These are phyloP conservation scores for Betta splendens DNA, from an alignment of 2,797 vertebrate species.

Conservation along the genomic window DNA sequence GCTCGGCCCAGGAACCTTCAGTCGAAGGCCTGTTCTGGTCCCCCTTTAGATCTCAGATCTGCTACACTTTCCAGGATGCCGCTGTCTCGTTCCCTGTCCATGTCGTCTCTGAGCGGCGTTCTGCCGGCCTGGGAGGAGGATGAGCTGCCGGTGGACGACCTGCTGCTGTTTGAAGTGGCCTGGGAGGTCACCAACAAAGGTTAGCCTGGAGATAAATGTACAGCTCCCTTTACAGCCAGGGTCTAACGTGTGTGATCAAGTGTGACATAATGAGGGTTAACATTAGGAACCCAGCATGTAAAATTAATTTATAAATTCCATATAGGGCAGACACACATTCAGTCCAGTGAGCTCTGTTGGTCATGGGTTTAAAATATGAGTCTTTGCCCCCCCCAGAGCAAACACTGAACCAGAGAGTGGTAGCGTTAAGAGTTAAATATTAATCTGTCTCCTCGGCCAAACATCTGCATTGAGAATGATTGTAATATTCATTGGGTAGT, in stretches of 20 bases:
- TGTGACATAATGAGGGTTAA: not conserved
- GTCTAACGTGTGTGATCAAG: not conserved
- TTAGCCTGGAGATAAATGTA: slow-evolving; percentile 58
- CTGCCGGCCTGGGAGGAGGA: slow-evolving; percentile 90
- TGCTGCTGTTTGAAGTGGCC: slow-evolving; percentile 93
- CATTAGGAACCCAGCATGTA: too few relatives aligned
- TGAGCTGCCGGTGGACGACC: slow-evolving; percentile 87
- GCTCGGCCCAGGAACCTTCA: slow-evolving; percentile 23
- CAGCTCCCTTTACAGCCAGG: not conserved
- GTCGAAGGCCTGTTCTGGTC: slow-evolving; percentile 8
- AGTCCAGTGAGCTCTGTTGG: not conserved
- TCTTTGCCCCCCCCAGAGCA: slow-evolving; percentile 50
- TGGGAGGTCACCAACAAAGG: slow-evolving; percentile 99
- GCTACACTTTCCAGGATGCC: slow-evolving; percentile 78
- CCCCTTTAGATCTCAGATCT: not conserved
- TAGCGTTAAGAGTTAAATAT: slow-evolving; percentile 73
- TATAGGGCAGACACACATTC: not conserved
- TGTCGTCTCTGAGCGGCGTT: slow-evolving; percentile 89
- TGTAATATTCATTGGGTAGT: too few relatives aligned
- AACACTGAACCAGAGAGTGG: slow-evolving; percentile 53
- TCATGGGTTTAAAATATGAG: slow-evolving; percentile 17
- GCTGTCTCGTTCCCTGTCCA: slow-evolving; percentile 88
- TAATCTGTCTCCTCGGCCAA: too few relatives aligned
- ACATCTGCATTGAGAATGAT: too few relatives aligned
- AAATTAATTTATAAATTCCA: not conserved